These are phyloP conservation scores for Nautilus pompilius DNA, from an alignment of 1,140 invertebrate species.

Conservation along the genomic window DNA sequence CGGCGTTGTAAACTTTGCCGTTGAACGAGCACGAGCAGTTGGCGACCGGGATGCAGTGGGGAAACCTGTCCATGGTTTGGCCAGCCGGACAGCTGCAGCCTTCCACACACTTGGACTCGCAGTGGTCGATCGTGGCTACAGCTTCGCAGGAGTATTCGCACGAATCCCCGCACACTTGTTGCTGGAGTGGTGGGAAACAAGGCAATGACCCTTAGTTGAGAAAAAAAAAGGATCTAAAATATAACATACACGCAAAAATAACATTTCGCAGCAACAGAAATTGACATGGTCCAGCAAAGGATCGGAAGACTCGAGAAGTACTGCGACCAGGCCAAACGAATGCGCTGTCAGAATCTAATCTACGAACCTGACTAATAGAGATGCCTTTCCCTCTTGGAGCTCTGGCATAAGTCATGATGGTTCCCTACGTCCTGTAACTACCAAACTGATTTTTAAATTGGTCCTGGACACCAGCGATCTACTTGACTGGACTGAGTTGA, in stretches of 20 bases:
- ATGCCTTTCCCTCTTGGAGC: too few relatives aligned
- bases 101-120: constrained; percentile 71
- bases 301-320: too few relatives aligned
- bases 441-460: too few relatives aligned
- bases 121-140: constrained; percentile 58
- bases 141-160: constrained; percentile 71
- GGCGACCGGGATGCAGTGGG: constrained; percentile 72
- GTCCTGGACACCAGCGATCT: too few relatives aligned
- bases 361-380: too few relatives aligned
- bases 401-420: too few relatives aligned
- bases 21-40: constrained; percentile 75
- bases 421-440: too few relatives aligned
- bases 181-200: constrained; percentile 75
- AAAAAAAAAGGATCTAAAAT: background rate
- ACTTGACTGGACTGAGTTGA: too few relatives aligned
- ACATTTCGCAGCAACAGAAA: background rate
- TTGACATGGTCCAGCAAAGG: background rate
- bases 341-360: too few relatives aligned
- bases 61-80: constrained; percentile 67
- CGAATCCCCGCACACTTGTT: constrained; percentile 74
- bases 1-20: constrained; percentile 69
- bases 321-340: too few relatives aligned
- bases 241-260: background rate
- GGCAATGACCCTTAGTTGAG: constrained; percentile 58
- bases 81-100: constrained; percentile 83